These are phyloP conservation scores for Campoplex capitator DNA, from an alignment of 2,888 invertebrate genomes.

Conservation along the genomic window DNA sequence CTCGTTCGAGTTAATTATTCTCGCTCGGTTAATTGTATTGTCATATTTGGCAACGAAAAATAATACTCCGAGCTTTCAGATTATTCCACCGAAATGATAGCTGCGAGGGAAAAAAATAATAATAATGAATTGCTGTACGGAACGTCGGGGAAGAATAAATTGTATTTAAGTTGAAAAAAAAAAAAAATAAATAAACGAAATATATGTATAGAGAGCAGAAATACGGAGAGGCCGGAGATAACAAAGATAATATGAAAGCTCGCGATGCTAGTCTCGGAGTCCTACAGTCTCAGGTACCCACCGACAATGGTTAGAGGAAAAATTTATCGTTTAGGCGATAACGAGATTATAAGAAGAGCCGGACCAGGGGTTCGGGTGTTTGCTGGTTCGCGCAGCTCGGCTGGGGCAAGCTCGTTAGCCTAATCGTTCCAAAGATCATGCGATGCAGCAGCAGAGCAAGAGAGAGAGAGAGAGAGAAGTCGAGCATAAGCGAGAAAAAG, in stretches of 20 bases:
- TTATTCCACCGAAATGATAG: not conserved
- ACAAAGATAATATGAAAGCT: conserved; percentile 62
- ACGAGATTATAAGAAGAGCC: conserved; percentile 67
- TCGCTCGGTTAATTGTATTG: conserved; percentile 2
- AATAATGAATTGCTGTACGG: conserved; percentile 15
- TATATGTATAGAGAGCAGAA: not conserved
- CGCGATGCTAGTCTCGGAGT: conserved; percentile 47
- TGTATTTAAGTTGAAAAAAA: not conserved
- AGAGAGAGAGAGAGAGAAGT: conserved; percentile 19
- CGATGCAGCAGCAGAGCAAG: conserved; percentile 28
- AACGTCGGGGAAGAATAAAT: conserved; percentile 24
- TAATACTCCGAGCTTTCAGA: not conserved
- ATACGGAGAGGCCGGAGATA: conserved; percentile 42
- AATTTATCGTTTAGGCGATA: conserved; percentile 65
- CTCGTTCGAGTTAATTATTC: not conserved
- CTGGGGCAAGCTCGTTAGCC: conserved; percentile 67
- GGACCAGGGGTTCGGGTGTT: conserved; percentile 31
- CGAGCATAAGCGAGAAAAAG: not conserved
- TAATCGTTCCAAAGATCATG: conserved; percentile 63
- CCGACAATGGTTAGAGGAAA: conserved; percentile 57
- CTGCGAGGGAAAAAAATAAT: conserved; percentile 7
- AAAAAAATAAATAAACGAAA: not conserved
- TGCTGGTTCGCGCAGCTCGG: conserved; percentile 40
- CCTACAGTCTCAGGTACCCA: conserved; percentile 2
- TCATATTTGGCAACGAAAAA: conserved; percentile 4